Evolutionary conservation across 2,888 invertebrate species (phyloP), one percentile per base, ranked within the genome.

Genomic region (Monochamus alternatus): DNA sequence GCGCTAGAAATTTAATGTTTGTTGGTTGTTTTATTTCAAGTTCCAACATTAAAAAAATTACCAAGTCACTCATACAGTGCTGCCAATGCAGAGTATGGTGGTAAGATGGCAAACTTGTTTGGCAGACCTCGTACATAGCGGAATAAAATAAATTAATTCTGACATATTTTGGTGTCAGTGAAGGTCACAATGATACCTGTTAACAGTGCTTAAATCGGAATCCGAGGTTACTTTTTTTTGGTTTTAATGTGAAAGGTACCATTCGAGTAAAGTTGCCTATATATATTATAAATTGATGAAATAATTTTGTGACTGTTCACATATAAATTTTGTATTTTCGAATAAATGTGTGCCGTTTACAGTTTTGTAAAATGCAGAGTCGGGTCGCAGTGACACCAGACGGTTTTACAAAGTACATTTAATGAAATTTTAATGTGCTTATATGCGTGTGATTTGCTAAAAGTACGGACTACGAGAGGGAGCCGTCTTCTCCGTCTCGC

Each of bases 391-490:
- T 3, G 52, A 43, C 22, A 1, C n/a, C 9, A 51, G 31, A 12
- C 38, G 32, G 47, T 69, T 69, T 71, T 59, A 63, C 66, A 63
- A 58, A 38, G 44, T 22, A 32, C 10, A 22, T 73, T 66, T 60
- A 47, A 43, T 44, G 51, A 60, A 12, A 60, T 73, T 66, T 73
- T 66, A 51, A 62, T 73, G 73, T 73, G 73, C 73, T 73, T 73
- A 62, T 75, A 81, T 82, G 82, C 80, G 82, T 85, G 84, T 83
- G 83, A 82, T 81, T 84, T 83, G 81, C 81, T 80, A 81, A 79
- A 69, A 71, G 47, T 62, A 69, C 78, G 76, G 66, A 71, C 75
- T 78, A 76, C 78, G 73, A 76, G 76, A 64, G 78, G 74, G 64
- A 74, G 52, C 60, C 65, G 58, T 67, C 69, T 75, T 68, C 77